Base-by-base conservation (phyloP, 2,797 vertebrate species). In the Galaxias olidus region DNA sequence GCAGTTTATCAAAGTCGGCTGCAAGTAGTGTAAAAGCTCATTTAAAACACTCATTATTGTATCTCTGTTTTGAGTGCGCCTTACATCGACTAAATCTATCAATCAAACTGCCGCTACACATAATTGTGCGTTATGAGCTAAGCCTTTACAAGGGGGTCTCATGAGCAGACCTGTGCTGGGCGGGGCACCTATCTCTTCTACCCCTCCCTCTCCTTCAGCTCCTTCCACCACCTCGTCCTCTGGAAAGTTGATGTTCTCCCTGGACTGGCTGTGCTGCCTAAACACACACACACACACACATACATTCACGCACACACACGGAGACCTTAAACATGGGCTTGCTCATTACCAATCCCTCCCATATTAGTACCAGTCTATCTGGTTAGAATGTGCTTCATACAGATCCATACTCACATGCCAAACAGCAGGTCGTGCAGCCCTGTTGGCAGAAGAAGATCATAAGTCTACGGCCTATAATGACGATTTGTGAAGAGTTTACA, bases 381-480 rank as follows among this genome's bases (percentile, higher is more conserved):
- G 17, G 18, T 15, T 11, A 20, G 1, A 44, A 10, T 41, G 17
- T 43, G 15, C 14, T 46, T 54, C 7, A 15, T 42, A 15, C 15
- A 42, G n/a, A 9, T 1, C 47, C 10, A 73, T 84, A 93, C 94
- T 93, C 87, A 96, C 95, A 64, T 83, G 86, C 86, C 93, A 87
- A 96, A 96, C 72, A 96, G 84, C 74, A 96, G 77, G 71, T 93
- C 81, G 41, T 95, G 94, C 54, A 96, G 84, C 49, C 94, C 95
- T 96, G 81, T 13, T 57, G 58, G 41, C 45, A 61, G n/a, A 79
- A 69, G 73, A 10, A 62, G 14, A 54, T 19, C 17, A 70, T 5
- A 12, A 15, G 10, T 45, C 9, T 3, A 30, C 30, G 30, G 30
- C 30, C 2, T 30, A 30, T 30, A 30, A 2, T 20, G 18, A 45